A percentile compares a stretch with the other conserved stretches of the same genome.
phyloP scores from a whole-genome alignment of 2,888 invertebrate genomes.

The Andrena praecox region DNA sequence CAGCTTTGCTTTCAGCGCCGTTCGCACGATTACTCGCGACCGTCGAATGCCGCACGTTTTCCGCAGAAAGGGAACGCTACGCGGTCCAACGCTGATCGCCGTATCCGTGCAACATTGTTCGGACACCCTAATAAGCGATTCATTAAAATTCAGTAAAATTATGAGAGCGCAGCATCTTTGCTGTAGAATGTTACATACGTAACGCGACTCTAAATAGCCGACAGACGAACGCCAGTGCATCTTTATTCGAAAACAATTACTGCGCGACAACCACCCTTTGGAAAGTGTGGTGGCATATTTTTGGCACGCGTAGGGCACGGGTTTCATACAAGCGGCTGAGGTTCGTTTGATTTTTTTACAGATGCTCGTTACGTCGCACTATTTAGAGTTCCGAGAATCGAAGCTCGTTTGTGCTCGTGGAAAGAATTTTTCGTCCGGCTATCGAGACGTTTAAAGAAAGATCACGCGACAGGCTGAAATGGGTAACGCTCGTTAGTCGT shows the following conservation, averaged over 20 bases:
- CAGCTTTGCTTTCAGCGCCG: background rate
- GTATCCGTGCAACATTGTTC: background rate
- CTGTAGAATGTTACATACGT: conserved; percentile 28
- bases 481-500: background rate
- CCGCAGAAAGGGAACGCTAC: background rate
- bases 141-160: background rate
- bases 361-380: conserved; percentile 9
- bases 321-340: conserved; percentile 28
- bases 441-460: background rate
- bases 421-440: conserved; percentile 1
- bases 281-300: conserved; percentile 38
- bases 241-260: conserved; percentile 37
- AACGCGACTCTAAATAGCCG: conserved; percentile 29
- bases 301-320: conserved; percentile 55
- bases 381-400: conserved; percentile 29
- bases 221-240: conserved; percentile 15
- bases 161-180: conserved; percentile 15
- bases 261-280: conserved; percentile 38
- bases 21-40: conserved; percentile 1
- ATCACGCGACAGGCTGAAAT: conserved; percentile 14
- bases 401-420: conserved; percentile 20
- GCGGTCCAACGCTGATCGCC: conserved; percentile 23
- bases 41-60: background rate
- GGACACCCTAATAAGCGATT: conserved; percentile 3
- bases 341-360: conserved; percentile 37